These are phyloP conservation scores for Pseudoips prasinana DNA, from an alignment of 2,888 invertebrate species.

Conservation along the genomic window DNA sequence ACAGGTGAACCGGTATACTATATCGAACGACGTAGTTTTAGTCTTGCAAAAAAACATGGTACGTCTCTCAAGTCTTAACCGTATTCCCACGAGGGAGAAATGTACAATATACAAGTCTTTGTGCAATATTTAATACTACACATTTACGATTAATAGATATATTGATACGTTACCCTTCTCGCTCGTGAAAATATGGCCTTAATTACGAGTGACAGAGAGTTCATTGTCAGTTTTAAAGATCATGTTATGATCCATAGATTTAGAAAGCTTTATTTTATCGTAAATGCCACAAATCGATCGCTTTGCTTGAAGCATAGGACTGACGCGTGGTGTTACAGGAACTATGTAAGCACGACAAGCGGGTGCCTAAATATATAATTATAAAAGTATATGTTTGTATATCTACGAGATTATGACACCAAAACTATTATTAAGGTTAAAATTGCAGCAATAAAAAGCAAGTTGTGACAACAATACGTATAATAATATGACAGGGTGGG, in stretches of 20 bases:
- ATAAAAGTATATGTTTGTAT: slow-evolving; percentile 31
- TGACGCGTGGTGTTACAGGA: slow-evolving; percentile 4
- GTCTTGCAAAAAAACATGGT: too few species aligned
- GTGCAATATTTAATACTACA: slow-evolving; percentile 30
- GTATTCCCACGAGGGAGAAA: slow-evolving; percentile 18
- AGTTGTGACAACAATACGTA: slow-evolving; percentile 25
- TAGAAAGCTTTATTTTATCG: slow-evolving; percentile 32
- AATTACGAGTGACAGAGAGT: slow-evolving; percentile 2
- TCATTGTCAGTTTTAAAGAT: slow-evolving; percentile 23
- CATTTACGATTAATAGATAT: slow-evolving; percentile 11
- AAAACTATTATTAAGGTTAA: slow-evolving; percentile 57
- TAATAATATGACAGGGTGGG: slow-evolving; percentile 1
- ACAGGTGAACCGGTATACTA: slow-evolving; percentile 9
- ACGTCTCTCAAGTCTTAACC: neutral
- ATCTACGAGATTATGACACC: slow-evolving; percentile 72
- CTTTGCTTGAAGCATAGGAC: slow-evolving; percentile 16
- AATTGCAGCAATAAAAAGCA: slow-evolving; percentile 38
- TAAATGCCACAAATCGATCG: slow-evolving; percentile 21
- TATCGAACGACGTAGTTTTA: slow-evolving; percentile 13
- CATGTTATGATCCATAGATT: slow-evolving; percentile 30
- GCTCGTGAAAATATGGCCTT: slow-evolving; percentile 17
- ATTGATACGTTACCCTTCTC: slow-evolving; percentile 5
- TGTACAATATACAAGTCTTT: slow-evolving; percentile 19
- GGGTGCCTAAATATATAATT: slow-evolving; percentile 27
- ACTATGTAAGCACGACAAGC: slow-evolving; percentile 10